Percentiles rank a stretch among this genome's conserved stretches.
Evolutionary conservation across 2,797 vertebrate species (phyloP).

Genomic region (Lacerta viridis): DNA sequence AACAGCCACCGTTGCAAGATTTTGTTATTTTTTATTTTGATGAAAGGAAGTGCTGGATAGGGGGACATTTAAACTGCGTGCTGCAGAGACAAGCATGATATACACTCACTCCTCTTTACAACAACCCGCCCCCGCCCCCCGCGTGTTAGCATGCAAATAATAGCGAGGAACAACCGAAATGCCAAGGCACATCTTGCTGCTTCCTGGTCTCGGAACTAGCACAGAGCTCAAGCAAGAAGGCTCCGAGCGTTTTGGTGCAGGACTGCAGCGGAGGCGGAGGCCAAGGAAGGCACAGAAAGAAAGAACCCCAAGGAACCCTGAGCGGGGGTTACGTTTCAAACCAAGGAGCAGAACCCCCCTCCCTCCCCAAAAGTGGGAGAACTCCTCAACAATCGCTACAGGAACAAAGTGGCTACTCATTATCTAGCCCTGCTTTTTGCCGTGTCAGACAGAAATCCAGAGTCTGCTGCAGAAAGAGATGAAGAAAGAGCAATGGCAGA

Average conservation of each 20-base stretch:
- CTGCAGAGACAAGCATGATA: conserved; percentile 6
- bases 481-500: background rate
- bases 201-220: background rate
- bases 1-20: conserved; percentile 17
- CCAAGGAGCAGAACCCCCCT: background rate
- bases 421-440: background rate
- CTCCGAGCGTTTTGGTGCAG: background rate
- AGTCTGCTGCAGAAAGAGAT: no score
- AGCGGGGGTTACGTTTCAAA: background rate
- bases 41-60: conserved; percentile 17
- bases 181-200: background rate
- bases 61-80: conserved; percentile 11
- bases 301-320: background rate
- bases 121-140: background rate
- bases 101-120: background rate
- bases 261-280: background rate
- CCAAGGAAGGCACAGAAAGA: background rate
- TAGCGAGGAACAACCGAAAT: background rate
- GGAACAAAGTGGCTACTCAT: background rate
- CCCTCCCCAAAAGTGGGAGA: no score
- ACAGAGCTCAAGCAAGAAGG: no score
- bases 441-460: background rate
- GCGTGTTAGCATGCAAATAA: conserved; percentile 7
- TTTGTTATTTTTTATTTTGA: conserved; percentile 48
- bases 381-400: no score